These are phyloP conservation scores for Henricia sp. DNA, from an alignment of 53 echinoderm and acorn worm genomes.

Conservation along the genomic window DNA sequence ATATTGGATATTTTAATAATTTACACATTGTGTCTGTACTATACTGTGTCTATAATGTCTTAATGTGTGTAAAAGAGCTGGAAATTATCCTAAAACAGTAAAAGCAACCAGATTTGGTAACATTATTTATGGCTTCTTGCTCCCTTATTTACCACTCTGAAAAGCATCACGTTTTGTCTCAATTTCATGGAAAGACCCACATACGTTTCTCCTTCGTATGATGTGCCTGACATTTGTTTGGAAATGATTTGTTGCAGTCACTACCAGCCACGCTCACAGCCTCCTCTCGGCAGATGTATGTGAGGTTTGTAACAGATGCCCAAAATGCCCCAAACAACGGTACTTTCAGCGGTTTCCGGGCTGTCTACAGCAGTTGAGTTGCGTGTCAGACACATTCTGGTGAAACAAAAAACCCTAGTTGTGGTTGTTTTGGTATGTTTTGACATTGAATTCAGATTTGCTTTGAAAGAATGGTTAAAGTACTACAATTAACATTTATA, in stretches of 20 bases:
- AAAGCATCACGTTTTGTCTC: too few species aligned
- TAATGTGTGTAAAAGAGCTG: too few species aligned
- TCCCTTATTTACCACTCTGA: too few species aligned
- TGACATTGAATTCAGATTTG: too few species aligned
- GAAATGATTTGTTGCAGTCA: slow-evolving; percentile 56
- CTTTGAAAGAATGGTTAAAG: not conserved
- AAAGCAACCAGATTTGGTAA: too few species aligned
- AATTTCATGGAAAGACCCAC: not conserved
- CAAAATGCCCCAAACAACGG: slow-evolving; percentile 58
- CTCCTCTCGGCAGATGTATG: slow-evolving; percentile 65
- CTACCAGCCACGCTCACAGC: slow-evolving; percentile 76
- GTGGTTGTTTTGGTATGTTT: not conserved
- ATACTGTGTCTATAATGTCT: too few species aligned
- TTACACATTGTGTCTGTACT: too few species aligned
- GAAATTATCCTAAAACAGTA: too few species aligned
- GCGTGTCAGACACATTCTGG: not conserved
- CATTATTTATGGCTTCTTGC: too few species aligned
- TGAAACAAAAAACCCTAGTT: not conserved
- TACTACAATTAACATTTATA: not conserved
- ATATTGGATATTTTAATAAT: too few species aligned
- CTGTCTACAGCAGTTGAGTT: slow-evolving; percentile 77
- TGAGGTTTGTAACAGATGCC: slow-evolving; percentile 80
- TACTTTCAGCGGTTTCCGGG: slow-evolving; percentile 81
- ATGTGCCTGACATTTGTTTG: too few species aligned
- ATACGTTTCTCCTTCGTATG: not conserved